Evolutionary conservation across 1,140 invertebrate genomes (phyloP), one percentile per base, ranked within the genome.

Genomic region (Diachasma alloeum): DNA sequence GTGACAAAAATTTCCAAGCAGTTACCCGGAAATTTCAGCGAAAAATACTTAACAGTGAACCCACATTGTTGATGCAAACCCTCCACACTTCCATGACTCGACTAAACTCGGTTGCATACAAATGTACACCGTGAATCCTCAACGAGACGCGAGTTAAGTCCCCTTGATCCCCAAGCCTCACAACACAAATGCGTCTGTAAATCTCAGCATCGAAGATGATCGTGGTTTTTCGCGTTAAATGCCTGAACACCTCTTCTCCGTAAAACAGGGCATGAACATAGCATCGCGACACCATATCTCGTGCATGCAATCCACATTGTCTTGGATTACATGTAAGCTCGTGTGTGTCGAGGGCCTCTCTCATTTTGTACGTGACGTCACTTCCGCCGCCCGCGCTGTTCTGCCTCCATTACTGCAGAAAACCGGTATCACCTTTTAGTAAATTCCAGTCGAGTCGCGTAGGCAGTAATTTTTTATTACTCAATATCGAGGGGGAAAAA

Each of bases 351-450:
- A 19, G 11, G 48, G 48, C 48, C 59, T 26, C 59, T 63, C 59
- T 74, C 24, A 36, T 31, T 72, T 56, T 9, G 36, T 70, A 69
- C 63, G 75, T 80, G 80, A 85, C 80, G 79, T 84, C 80, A 83
- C 78, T 83, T 85, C 81, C 84, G 80, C 77, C 81, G 81, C 79
- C 82, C 79, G 67, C 80, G 69, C 63, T 31, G 59, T 76, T 71
- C 74, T 74, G 66, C 56, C 74, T 76, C 78, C 26, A 59, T 74
- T 37, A 42, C 71, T 17, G 71, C 63, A 67, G 71, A 39, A 78
- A 80, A 80, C 79, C 76, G 79, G 74, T 80, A 80, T 53, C 59
- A 63, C 59, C 59, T 63, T 63, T 63, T 31, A 63, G 59, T 19
- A 31, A 37, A 48, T 56, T 37, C 53, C 36, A 37, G 36, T 75